These are phyloP conservation scores for Belgica antarctica DNA, from an alignment of 2,888 invertebrate species.

Conservation along the genomic window DNA sequence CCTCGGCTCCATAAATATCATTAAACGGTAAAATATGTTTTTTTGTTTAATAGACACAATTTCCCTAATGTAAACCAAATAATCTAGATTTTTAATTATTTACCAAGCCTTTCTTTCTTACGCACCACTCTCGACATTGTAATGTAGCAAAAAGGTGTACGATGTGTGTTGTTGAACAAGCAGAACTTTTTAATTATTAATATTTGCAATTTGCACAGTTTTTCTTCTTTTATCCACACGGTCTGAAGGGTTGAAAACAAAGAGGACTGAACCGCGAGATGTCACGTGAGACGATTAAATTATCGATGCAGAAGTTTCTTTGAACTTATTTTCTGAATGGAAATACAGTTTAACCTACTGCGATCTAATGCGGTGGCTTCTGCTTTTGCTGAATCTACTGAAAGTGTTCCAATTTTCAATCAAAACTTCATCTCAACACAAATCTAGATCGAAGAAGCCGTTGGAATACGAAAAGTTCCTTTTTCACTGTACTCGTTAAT, in stretches of 20 bases:
- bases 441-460: no score
- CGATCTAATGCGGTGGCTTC: no score
- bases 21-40: slow-evolving; percentile 16
- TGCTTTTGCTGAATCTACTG: no score
- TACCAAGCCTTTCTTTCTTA: neutral
- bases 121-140: neutral
- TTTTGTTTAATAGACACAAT: slow-evolving; percentile 39
- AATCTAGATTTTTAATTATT: slow-evolving; percentile 35
- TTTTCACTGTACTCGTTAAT: neutral
- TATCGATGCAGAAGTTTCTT: no score
- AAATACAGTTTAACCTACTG: no score
- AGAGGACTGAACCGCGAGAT: no score
- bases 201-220: slow-evolving; percentile 41
- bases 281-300: no score
- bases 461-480: no score
- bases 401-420: no score
- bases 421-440: no score
- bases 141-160: slow-evolving; percentile 18
- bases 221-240: neutral
- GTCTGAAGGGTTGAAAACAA: neutral
- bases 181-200: slow-evolving; percentile 34
- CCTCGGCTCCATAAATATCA: slow-evolving; percentile 16
- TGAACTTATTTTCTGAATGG: no score
- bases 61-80: slow-evolving; percentile 43
- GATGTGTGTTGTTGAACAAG: slow-evolving; percentile 6